Evolutionary conservation across 2,113 vertebrate species (phyloP).

Genomic region (Marmota flaviventris): DNA sequence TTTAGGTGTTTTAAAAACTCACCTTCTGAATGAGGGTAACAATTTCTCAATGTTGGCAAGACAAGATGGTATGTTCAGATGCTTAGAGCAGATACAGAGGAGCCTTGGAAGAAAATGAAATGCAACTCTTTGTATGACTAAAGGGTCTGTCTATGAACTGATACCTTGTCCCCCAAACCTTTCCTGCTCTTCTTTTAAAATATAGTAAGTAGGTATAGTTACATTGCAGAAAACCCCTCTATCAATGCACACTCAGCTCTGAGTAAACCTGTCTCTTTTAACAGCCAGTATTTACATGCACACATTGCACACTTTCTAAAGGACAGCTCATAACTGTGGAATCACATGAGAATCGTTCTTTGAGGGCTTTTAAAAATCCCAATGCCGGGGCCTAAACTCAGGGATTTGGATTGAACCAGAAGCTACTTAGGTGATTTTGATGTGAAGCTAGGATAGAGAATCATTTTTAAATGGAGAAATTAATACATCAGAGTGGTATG

Average conservation of each 20-base stretch:
- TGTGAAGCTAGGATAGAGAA: neutral
- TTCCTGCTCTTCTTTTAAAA: neutral
- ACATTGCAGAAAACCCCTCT: neutral
- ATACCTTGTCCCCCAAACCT: neutral
- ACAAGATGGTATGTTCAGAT: neutral
- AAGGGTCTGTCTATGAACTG: neutral
- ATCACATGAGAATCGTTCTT: neutral
- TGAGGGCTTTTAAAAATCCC: constrained; percentile 42
- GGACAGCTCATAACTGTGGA: neutral
- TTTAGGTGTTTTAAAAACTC: constrained; percentile 77
- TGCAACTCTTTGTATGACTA: neutral
- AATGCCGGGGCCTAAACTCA: neutral
- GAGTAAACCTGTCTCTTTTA: neutral
- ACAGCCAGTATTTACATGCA: neutral
- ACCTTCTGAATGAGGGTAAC: constrained; percentile 60
- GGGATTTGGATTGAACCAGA: constrained; percentile 21
- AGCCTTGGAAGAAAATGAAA: neutral
- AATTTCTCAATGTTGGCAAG: constrained; percentile 19
- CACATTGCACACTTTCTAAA: neutral
- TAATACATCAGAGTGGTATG: neutral
- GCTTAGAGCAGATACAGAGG: neutral
- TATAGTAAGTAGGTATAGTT: neutral
- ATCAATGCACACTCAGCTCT: neutral
- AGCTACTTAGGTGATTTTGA: neutral
- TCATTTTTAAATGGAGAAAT: constrained; percentile 29